These are phyloP conservation scores for Sitodiplosis mosellana DNA, from an alignment of 1,140 invertebrate species.

Conservation along the genomic window DNA sequence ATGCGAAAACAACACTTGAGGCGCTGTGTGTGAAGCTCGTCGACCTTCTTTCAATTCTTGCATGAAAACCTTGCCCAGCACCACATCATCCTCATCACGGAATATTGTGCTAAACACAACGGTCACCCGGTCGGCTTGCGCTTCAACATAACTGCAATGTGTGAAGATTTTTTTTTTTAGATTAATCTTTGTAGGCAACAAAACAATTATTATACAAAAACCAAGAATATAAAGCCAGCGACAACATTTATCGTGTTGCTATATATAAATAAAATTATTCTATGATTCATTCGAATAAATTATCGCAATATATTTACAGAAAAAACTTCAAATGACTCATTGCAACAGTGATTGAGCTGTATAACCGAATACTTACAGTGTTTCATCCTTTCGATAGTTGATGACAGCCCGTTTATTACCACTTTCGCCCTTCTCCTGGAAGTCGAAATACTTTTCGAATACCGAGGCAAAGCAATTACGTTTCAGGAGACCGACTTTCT, in stretches of 20 bases:
- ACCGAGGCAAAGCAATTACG: conserved; percentile 98
- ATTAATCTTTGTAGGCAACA: no score
- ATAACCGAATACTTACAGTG: conserved; percentile 56
- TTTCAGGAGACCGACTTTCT: conserved; percentile 88
- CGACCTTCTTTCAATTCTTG: conserved; percentile 97
- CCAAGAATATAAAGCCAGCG: no score
- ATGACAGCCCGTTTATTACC: conserved; percentile 90
- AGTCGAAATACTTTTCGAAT: conserved; percentile 98
- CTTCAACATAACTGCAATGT: conserved; percentile 89
- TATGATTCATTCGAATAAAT: no score
- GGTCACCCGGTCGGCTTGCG: conserved; percentile 93
- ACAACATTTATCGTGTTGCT: no score
- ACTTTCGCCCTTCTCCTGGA: conserved; percentile 82
- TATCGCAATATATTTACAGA: neutral
- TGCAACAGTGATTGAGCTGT: neutral
- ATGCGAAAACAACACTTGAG: conserved; percentile 83
- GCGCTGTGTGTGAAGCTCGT: conserved; percentile 86
- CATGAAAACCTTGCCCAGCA: conserved; percentile 98
- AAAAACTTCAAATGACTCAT: neutral
- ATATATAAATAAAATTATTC: no score
- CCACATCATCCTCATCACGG: conserved; percentile 93
- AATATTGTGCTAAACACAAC: conserved; percentile 99
- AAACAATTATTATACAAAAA: no score
- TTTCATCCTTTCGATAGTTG: conserved; percentile 97
- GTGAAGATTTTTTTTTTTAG: no score